Conservation (phyloP, 2,113 vertebrate species). For the Formicarius rufipectus region DNA sequence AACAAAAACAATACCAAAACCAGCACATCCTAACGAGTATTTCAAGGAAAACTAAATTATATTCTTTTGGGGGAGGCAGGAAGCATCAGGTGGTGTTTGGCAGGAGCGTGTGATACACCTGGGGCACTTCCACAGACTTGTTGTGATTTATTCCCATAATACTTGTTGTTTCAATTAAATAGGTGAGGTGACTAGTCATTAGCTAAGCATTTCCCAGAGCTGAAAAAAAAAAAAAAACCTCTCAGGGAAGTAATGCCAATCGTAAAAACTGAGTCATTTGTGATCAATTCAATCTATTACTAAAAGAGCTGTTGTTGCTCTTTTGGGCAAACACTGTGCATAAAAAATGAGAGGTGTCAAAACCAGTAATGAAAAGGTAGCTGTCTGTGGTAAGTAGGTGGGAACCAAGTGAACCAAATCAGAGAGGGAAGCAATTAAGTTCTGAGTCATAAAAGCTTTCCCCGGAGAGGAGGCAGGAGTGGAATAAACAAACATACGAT, state of each 20-base stretch:
- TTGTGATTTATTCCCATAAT: neutral
- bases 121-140: neutral
- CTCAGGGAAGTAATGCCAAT: neutral
- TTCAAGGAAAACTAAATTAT: neutral
- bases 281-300: neutral
- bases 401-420: neutral
- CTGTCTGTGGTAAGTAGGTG: neutral
- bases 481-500: neutral
- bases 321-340: neutral
- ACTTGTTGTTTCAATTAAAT: neutral
- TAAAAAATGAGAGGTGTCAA: conserved; percentile 32
- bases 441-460: neutral
- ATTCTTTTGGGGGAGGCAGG: neutral
- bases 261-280: neutral
- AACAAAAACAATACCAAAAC: rapidly evolving
- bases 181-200: neutral
- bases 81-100: neutral
- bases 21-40: neutral
- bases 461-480: neutral
- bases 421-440: neutral
- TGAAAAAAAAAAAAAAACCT: neutral
- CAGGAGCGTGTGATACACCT: neutral
- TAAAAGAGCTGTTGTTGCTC: neutral
- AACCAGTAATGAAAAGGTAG: neutral
- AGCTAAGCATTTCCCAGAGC: neutral